A percentile compares a stretch with the other conserved stretches of the same genome.
phyloP scores from a whole-genome alignment of 2,797 vertebrate genomes.

The Aeoliscus strigatus region DNA sequence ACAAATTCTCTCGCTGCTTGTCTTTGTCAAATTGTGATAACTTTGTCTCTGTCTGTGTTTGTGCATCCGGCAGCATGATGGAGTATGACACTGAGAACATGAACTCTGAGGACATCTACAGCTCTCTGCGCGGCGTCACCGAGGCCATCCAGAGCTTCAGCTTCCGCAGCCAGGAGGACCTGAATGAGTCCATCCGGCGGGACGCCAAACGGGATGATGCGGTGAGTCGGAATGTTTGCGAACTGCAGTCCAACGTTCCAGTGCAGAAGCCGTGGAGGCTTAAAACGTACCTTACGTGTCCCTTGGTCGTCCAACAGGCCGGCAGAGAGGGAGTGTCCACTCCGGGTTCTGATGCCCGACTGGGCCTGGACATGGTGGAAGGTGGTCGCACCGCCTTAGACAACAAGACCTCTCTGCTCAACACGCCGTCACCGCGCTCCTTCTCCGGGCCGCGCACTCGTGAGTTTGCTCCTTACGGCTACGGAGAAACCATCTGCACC shows the following conservation, averaged over 20 bases:
- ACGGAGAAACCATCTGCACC: conserved; percentile 84
- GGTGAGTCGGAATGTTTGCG: conserved; percentile 71
- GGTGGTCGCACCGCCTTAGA: conserved; percentile 90
- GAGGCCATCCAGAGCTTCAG: conserved; percentile 98
- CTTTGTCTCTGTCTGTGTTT: too few species aligned
- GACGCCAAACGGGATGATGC: conserved; percentile 91
- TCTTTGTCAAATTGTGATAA: too few species aligned
- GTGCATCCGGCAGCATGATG: conserved; percentile 80
- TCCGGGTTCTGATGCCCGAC: conserved; percentile 79
- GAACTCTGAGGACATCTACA: conserved; percentile 98
- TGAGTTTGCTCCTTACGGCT: conserved; percentile 89
- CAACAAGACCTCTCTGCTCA: conserved; percentile 97
- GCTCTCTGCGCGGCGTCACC: conserved; percentile 95
- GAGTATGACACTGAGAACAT: conserved; percentile 98
- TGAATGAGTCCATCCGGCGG: conserved; percentile 89
- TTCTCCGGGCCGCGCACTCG: conserved; percentile 86
- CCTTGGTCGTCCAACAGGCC: conserved; percentile 62
- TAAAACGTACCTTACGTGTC: too few species aligned
- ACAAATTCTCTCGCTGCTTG: too few species aligned
- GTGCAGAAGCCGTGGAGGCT: background rate
- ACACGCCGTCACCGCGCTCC: conserved; percentile 89
- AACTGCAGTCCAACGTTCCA: background rate
- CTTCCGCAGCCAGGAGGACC: conserved; percentile 95
- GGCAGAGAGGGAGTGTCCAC: conserved; percentile 84
- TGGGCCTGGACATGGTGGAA: conserved; percentile 82